Evolutionary conservation across 1,140 invertebrate genomes (phyloP).

Genomic region (Zaprionus ornatus): DNA sequence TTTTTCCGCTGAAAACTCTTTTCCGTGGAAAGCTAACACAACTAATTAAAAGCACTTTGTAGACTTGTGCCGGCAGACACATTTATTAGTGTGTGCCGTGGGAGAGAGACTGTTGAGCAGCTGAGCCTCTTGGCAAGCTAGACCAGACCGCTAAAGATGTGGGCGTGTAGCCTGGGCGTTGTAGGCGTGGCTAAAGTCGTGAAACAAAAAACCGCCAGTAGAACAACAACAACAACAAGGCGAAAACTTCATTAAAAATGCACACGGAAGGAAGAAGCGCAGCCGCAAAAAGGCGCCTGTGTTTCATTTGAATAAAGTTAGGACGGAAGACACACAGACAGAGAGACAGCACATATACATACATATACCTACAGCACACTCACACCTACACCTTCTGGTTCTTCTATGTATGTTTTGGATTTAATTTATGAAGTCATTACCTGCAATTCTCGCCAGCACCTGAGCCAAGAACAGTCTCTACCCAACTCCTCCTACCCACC

Average conservation of each 20-base stretch:
- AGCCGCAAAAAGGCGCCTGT: constrained; percentile 32
- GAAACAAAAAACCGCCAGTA: constrained; percentile 35
- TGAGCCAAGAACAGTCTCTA: constrained; percentile 28
- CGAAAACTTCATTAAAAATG: constrained; percentile 66
- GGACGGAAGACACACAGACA: background rate
- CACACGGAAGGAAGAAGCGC: constrained; percentile 35
- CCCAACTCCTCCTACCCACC: background rate
- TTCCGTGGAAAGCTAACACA: constrained; percentile 60
- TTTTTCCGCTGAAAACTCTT: constrained; percentile 7
- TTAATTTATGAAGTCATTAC: constrained; percentile 73
- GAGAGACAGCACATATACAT: background rate
- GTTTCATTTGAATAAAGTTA: constrained; percentile 50
- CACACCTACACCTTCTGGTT: background rate
- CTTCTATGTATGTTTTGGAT: constrained; percentile 19
- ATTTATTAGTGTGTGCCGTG: constrained; percentile 48
- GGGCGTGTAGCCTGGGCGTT: constrained; percentile 22
- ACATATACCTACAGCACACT: too few species aligned
- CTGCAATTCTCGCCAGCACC: constrained; percentile 66
- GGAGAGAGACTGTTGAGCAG: constrained; percentile 32
- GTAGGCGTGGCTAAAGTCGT: background rate
- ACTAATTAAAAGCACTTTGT: constrained; percentile 76
- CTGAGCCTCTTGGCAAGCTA: constrained; percentile 61
- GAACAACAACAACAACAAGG: constrained; percentile 5
- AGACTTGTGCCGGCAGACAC: constrained; percentile 53
- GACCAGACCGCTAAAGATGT: constrained; percentile 68